phyloP scores from a whole-genome alignment of 2,797 vertebrate species.

The Anolis apletophallus region DNA sequence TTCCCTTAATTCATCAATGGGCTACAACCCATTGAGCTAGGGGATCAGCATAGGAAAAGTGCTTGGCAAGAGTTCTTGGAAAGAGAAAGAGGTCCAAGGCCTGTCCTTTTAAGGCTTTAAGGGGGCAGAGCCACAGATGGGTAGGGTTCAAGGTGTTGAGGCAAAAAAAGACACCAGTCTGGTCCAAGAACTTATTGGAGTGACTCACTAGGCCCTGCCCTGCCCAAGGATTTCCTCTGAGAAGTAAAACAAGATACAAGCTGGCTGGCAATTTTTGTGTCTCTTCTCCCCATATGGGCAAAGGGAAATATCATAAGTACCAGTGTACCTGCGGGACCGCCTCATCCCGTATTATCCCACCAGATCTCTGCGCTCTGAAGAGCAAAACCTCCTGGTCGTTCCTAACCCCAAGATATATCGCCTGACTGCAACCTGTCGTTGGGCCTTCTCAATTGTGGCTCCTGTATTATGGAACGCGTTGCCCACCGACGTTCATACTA shows the following conservation, averaged over 20 bases:
- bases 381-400: too few relatives aligned
- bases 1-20: too few relatives aligned
- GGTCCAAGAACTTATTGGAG: neutral
- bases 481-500: too few relatives aligned
- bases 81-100: neutral
- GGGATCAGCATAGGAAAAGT: neutral
- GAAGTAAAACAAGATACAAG: neutral
- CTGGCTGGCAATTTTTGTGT: constrained; percentile 67
- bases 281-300: constrained; percentile 65
- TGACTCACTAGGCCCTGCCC: neutral
- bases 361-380: too few relatives aligned
- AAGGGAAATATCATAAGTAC: constrained; percentile 68
- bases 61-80: neutral
- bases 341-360: too few relatives aligned
- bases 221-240: too few relatives aligned
- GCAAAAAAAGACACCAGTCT: constrained; percentile 24
- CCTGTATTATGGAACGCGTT: too few relatives aligned
- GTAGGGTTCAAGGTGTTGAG: neutral
- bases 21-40: neutral
- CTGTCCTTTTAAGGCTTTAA: neutral
- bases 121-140: neutral
- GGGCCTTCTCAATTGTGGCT: too few relatives aligned
- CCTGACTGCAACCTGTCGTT: too few relatives aligned
- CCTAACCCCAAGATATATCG: too few relatives aligned
- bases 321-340: too few relatives aligned